Evolutionary conservation across 2,888 invertebrate species (phyloP), one percentile per base, ranked within the genome.

Genomic region (Pemphredon lugubris): DNA sequence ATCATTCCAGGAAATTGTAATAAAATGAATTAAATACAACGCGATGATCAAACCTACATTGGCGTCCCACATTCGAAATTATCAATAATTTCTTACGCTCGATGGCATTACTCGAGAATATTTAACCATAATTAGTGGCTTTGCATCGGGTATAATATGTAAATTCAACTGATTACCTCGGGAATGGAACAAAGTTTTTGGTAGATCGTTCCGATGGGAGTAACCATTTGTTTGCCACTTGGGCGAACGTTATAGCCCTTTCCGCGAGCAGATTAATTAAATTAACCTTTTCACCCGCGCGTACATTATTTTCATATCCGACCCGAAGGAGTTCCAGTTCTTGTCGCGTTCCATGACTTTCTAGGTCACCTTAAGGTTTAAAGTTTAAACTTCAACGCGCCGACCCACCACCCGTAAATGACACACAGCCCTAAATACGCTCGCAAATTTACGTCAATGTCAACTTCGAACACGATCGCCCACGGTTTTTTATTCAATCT

Each of bases 191-290:
- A 54, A 75, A 75, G 48, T 64, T 71, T 68, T 50, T 40, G 16
- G 16, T 39, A 26, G 32, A 68, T 59, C 37, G 40, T 18, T 44
- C 64, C 64, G 34, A 42, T 42, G 72, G 61, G 59, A 63, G 18
- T 16, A 45, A 59, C 59, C 60, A 57, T 75, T 59, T 51, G 55
- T 42, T 55, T 57, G 42, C 37, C 26, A 57, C 39, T 44, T 30
- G 48, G 39, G 57, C 40, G 53, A 44, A 55, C 54, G 34, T 40
- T 47, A 48, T 37, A 9, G 20, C 42, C 26, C 40, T 14, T 50
- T 39, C 50, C 53, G 40, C 51, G 58, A 18, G 26, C 7, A 48
- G 34, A 50, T 59, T 77, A 73, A 77, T 77, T 77, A 47, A 73
- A 77, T 77, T 70, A 77, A 67, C 47, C 53, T 70, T 67, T 67